Conservation (phyloP, 2,888 invertebrate species). For the Spicauda simplicius region DNA sequence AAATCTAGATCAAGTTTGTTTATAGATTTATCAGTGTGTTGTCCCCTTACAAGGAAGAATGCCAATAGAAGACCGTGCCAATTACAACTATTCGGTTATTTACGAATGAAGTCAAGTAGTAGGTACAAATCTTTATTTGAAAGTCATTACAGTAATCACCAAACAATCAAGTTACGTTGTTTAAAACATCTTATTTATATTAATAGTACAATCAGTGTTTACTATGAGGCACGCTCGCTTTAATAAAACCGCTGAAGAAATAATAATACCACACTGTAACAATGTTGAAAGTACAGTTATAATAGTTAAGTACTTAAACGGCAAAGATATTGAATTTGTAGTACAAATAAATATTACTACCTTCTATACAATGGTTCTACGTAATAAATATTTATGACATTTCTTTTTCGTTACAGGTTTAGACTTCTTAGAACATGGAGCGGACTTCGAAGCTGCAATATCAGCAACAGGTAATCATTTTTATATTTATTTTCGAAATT, state of each 20-base stretch:
- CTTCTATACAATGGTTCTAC: not conserved
- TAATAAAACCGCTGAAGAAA: constrained; percentile 25
- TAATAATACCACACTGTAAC: constrained; percentile 13
- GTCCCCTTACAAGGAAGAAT: constrained; percentile 34
- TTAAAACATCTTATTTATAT: not conserved
- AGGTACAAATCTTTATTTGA: constrained; percentile 39
- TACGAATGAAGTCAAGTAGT: constrained; percentile 43
- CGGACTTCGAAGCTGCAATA: constrained; percentile 90
- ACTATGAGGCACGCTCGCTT: constrained; percentile 26
- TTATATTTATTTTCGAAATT: not conserved
- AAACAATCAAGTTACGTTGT: not conserved
- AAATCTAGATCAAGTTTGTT: constrained; percentile 20
- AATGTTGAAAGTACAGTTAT: constrained; percentile 23
- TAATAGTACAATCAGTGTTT: not conserved
- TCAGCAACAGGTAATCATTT: constrained; percentile 86
- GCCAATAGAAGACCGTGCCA: constrained; percentile 46
- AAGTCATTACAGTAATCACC: constrained; percentile 20
- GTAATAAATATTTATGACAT: constrained; percentile 17
- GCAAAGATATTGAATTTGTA: not conserved
- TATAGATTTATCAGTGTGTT: constrained; percentile 29
- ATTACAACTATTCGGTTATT: constrained; percentile 47
- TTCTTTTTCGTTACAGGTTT: constrained; percentile 82
- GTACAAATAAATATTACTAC: constrained; percentile 1
- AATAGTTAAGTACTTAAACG: constrained; percentile 32
- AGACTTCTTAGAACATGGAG: constrained; percentile 90